Base-by-base conservation (phyloP, 2,113 vertebrate species). In the Dolichallabes microphthalmus region DNA sequence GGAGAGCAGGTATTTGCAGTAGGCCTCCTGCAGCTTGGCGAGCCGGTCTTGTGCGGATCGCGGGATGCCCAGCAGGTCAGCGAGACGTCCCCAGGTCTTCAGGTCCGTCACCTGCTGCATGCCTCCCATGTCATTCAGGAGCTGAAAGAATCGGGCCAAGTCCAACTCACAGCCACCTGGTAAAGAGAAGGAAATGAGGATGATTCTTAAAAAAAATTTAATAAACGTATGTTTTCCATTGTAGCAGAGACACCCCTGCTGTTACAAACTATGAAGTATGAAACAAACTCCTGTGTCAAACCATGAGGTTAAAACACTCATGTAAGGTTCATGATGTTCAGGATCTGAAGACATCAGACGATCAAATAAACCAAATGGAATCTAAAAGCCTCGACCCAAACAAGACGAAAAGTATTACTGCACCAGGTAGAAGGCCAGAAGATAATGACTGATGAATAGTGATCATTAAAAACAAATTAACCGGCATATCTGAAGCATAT, bases 41-140 rank as follows among this genome's bases (percentile, higher is more conserved):
- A 97, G 94, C 82, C 96, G 94, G 92, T 97, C 96, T 94, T 97
- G 96, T 92, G 96, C 96, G 25, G 96, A 96, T 91, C 94, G 96
- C 71, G 96, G 96, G 91, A 97, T 96, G 80, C 96, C 96, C 91
- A 97, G 93, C 93, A 96, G 92, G 90, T 97, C 96, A 85, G 96
- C 96, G 88, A 97, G 94, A 89, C 96, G 96, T 91, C 95, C 96
- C 96, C 96, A 97, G 85, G 96, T 97, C 94, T 97, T 97, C 93
- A 96, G 94, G 95, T 97, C 96, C 91, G 95, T 97, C 93, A 97
- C 96, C 93, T 96, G 96, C 94, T 97, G 96, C 96, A 97, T 96
- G 90, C 96, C 96, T 4, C 96, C 96, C 96, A 97, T 97, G 92
- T 97, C 96, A 1, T 97, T 96, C 86, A 97, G 95, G 91, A 97